phyloP scores from a whole-genome alignment of 2,888 invertebrate species.

The Linnaemya tessellans region DNA sequence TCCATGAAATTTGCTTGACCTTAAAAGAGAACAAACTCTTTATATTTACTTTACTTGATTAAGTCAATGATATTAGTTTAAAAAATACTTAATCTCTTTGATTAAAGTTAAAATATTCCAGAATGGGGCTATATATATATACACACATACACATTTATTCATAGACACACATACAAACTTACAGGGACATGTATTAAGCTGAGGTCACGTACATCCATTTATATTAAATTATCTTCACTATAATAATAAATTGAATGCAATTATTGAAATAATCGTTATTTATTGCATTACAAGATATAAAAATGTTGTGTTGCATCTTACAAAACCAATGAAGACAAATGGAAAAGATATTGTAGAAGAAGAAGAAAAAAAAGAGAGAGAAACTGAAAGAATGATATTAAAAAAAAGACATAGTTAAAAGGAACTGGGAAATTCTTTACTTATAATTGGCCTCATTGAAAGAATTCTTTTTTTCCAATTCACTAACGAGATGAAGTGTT shows the following conservation, averaged over 20 bases:
- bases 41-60: background rate
- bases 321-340: conserved; percentile 25
- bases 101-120: background rate
- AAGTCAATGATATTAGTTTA: background rate
- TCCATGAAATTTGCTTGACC: no score
- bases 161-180: background rate
- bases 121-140: conserved; percentile 36
- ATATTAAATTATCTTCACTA: conserved; percentile 82
- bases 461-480: conserved; percentile 32
- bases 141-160: conserved; percentile 6
- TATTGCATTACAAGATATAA: conserved; percentile 79
- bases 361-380: background rate
- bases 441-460: conserved; percentile 59
- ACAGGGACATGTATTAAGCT: conserved; percentile 70
- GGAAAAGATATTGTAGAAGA: conserved; percentile 10
- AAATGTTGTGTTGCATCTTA: conserved; percentile 60
- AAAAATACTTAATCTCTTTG: background rate
- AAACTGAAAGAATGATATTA: conserved; percentile 2
- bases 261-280: conserved; percentile 83
- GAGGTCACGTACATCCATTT: conserved; percentile 83
- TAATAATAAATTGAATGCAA: conserved; percentile 83
- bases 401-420: conserved; percentile 23
- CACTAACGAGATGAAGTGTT: background rate
- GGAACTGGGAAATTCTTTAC: conserved; percentile 28
- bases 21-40: background rate